Base-by-base conservation (phyloP, 2,797 vertebrate species). In the Aquila chrysaetos region DNA sequence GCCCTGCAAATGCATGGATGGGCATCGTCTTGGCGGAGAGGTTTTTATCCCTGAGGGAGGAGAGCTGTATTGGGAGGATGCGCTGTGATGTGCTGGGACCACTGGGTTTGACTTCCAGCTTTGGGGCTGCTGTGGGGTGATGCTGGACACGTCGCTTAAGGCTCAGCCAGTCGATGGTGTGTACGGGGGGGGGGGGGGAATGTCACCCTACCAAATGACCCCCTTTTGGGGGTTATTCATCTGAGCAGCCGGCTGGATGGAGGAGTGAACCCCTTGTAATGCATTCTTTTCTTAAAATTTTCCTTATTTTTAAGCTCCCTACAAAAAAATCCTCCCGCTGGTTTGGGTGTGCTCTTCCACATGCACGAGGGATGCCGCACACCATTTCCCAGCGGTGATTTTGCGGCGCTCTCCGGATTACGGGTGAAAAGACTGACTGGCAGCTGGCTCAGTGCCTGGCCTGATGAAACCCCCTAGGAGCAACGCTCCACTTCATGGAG, bases 291-390 rank as follows among this genome's bases (percentile, higher is more conserved):
- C 18, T 85, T 18, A 31, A 54, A 3, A 19, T 60, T n/a, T n/a
- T 6, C 37, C 6, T 46, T 54, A 27, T 39, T 92, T 60, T 59
- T 56, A 73, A 67, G 53, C 13, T 77, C 53, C n/a, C 46, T 18
- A 17, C 4, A 48, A 8, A 72, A 23, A 27, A 20, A 25, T 2
- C 39, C 15, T 49, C n/a, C 37, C 0, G 1, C 56, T 19, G 31
- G 9, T 59, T 25, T 15, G 70, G 24, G 28, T 8, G 64, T 2
- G 3, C 69, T 43, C 19, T 37, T 31, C 56, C 8, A 18, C 33
- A 1, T 1, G 33, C 59, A 5, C 0, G 1, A 49, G 30, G 31
- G 35, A 11, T 43, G 56, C 48, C 8, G 0, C 48, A 7, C 65
- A 11, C 18, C 22, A 1, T 30, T 39, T n/a, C 13, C 33, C 41